Base-by-base conservation (phyloP, 2,797 vertebrate genomes). In the Sphenopsis melanotis region DNA sequence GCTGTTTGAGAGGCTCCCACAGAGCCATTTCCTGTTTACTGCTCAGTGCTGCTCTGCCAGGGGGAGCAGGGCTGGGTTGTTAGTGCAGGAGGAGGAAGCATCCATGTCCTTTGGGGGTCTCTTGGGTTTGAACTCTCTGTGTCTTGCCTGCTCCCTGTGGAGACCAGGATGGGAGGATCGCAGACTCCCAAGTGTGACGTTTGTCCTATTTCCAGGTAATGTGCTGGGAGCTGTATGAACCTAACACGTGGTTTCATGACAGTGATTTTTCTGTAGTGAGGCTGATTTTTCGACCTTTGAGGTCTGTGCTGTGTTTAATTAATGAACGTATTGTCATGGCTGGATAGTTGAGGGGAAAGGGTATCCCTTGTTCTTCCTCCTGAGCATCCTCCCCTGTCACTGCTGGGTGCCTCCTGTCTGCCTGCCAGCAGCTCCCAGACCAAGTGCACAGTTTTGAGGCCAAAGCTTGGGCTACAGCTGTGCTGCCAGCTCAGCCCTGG, bases 111-210 rank as follows among this genome's bases (percentile, higher is more conserved):
- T 42, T 15, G 11, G 13, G 27, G 34, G 23, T 64, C 60, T 65
- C 6, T 22, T 70, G 70, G 30, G 6, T 86, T 53, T 61, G 76
- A 60, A 29, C 10, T 6, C 6, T 0, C 22, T 78, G 42, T 0
- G 0, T 68, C 57, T 39, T 52, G 19, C 32, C 64, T 0, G 0
- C 47, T 70, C 71, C 80, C 61, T 16, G 21, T 37, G 37, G 69
- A 80, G 83, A 26, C 5, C 56, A 44, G 77, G 68, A 57, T 0
- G 0, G 50, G 82, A 5, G 6, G 74, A 49, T 89, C 27, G 2
- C 59, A 69, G 55, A 2, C 39, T 72, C 56, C 27, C 77, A 69
- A 36, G 47, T 2, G 9, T 81, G 88, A 75, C 3, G 0, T 69
- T 87, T 69, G 39, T 61, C 70, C 29, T 17, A 0, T 89, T 89